These are phyloP conservation scores for Lycophotia porphyrea DNA, from an alignment of 2,888 invertebrate genomes.

Conservation along the genomic window DNA sequence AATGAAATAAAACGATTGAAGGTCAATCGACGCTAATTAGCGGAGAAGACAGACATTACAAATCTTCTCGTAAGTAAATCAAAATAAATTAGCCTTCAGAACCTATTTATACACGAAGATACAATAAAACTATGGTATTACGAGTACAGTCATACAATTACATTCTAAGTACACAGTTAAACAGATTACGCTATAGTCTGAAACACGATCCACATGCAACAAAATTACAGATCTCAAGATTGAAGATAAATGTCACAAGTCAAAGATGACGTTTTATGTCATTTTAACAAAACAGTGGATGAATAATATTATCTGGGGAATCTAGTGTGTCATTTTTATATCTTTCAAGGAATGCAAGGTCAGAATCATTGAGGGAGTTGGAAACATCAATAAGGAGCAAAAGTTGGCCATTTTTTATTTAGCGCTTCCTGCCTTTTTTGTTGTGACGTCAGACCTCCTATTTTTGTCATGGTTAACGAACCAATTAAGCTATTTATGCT, in stretches of 20 bases:
- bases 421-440: constrained; percentile 47
- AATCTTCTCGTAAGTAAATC: not conserved
- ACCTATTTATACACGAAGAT: not conserved
- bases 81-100: constrained; percentile 4
- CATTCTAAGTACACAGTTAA: constrained; percentile 29
- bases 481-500: constrained; percentile 48
- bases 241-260: constrained; percentile 63
- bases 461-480: constrained; percentile 51
- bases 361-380: constrained; percentile 70
- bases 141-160: constrained; percentile 37
- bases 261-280: constrained; percentile 57
- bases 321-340: constrained; percentile 40
- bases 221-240: constrained; percentile 39
- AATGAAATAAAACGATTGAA: constrained; percentile 2
- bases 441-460: constrained; percentile 47
- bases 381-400: constrained; percentile 46
- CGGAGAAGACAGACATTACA: not conserved
- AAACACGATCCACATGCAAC: constrained; percentile 38
- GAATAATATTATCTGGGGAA: constrained; percentile 62
- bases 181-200: constrained; percentile 42
- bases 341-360: constrained; percentile 75
- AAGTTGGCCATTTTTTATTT: constrained; percentile 52
- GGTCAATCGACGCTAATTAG: not conserved
- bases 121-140: constrained; percentile 4
- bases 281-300: constrained; percentile 49